Evolutionary conservation across 1,140 invertebrate species (phyloP), one percentile per base, ranked within the genome.

Genomic region (Aculops lycopersici): DNA sequence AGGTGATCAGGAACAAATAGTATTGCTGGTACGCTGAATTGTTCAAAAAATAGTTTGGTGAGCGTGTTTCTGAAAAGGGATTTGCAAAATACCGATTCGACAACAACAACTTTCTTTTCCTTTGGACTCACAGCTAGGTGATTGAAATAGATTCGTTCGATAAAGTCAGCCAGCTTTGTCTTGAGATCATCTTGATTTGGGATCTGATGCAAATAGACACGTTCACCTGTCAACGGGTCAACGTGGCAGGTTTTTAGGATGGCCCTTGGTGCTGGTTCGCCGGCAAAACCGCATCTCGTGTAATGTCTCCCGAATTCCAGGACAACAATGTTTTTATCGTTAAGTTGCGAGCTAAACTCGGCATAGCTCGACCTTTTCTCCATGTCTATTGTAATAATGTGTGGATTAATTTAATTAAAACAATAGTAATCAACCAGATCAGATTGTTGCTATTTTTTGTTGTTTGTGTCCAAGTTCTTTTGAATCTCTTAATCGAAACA

Each of bases 241-340:
- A 66, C 69, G 4, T 79, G 64, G 56, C 74, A 64, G 1, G 76
- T 72, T 38, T 66, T 69, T 45, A 90, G 69, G 38, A 92, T 86
- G 51, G 72, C 75, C 44, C 81, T 60, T 21, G 84, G 84, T 20
- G 69, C 67, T 39, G 67, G 63, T 59, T 92, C 83, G 18, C 75
- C 75, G 37, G 73, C 74, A 59, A 86, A 81, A 36, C 84, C 84
- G 61, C 78, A 76, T 56, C 81, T 90, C 2, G 84, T 90, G 51
- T 83, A 92, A 20, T 76, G 76, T 35, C 65, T 63, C 31, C 86
- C 84, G 45, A 94, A 72, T 55, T 94, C 83, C 42, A 90, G 55
- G 2, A 92, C 71, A 1, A 90, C 71, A 14, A 74, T 67, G 55
- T 76, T 70, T 55, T 84, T 84, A 44, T 86, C 79, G 48, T 70